Base-by-base conservation (phyloP, 2,797 vertebrate species). In the Artibeus jamaicensis region DNA sequence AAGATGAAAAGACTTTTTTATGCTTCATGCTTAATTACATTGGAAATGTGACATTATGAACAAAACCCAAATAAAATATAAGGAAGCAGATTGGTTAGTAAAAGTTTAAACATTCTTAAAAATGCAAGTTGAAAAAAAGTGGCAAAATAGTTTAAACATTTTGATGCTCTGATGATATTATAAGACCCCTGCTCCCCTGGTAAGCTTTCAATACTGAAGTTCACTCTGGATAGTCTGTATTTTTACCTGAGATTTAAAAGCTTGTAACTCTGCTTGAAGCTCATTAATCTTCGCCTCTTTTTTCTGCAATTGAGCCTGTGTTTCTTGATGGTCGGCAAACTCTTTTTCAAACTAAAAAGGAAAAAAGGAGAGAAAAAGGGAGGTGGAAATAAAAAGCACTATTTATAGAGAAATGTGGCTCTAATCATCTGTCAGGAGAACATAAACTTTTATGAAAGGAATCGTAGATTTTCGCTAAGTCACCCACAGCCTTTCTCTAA, bases 321-420 rank as follows among this genome's bases (percentile, higher is more conserved):
- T 99, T 98, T 99, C 99, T 97, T 99, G 99, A 97, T 99, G 99
- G 98, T 98, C 98, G 48, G 99, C 97, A 98, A 99, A 99, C 98
- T 99, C 99, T 97, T 99, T 99, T 96, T 99, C 99, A 98, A 99
- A 99, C 99, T 99, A 95, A 86, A 96, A 81, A 96, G 67, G 93
- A 94, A 95, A 62, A 32, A 26, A 68, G 34, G 39, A 81, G n/a
- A 94, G 34, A 70, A 34, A 46, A 44, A 84, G 77, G 59, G 79
- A 82, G 62, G 53, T 34, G 32, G 26, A 93, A 96, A 91, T 96
- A 34, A 93, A 95, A 96, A 86, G 62, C 46, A 65, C 34, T 84
- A 93, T 91, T 93, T 71, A 85, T 50, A 93, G 19, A 96, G 82
- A 95, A 96, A 96, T 74, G 79, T n/a, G 37, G 84, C 48, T 95